These are phyloP conservation scores for Decapterus maruadsi DNA, from an alignment of 2,797 vertebrate species.

Conservation along the genomic window DNA sequence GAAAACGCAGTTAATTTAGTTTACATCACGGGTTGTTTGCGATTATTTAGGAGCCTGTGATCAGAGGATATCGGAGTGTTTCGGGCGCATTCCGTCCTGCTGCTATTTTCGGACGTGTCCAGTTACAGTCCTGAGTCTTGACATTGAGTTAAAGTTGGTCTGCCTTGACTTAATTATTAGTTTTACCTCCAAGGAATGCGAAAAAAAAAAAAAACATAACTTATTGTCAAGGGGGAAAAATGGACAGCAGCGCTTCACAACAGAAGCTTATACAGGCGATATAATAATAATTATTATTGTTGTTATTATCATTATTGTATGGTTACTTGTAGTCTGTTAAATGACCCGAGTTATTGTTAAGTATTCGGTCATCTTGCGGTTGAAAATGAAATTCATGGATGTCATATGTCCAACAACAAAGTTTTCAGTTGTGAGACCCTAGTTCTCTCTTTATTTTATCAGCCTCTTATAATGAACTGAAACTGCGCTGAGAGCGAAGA, in stretches of 20 bases:
- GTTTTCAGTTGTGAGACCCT: background rate
- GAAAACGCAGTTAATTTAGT: background rate
- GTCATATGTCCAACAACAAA: conserved; percentile 2
- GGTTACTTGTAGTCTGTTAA: background rate
- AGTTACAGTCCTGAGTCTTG: conserved; percentile 42
- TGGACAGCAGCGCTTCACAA: background rate
- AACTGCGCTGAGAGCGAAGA: background rate
- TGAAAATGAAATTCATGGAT: conserved; percentile 8
- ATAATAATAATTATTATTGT: too few species aligned
- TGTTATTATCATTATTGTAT: too few species aligned
- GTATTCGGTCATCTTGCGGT: conserved; percentile 33
- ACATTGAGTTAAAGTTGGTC: conserved; percentile 44
- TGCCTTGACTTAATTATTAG: conserved; percentile 10
- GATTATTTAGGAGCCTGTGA: background rate
- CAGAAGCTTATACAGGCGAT: background rate
- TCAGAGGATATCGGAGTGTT: conserved; percentile 19
- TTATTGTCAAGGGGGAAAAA: background rate
- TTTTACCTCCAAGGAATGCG: conserved; percentile 17
- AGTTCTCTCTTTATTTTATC: background rate
- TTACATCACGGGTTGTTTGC: background rate
- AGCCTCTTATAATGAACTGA: background rate
- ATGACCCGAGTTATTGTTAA: background rate
- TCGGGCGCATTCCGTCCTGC: conserved; percentile 34
- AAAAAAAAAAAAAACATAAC: background rate
- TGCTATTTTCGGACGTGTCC: conserved; percentile 75